Base-by-base conservation (phyloP, 2,797 vertebrate species). In the Galagoides demidoff region DNA sequence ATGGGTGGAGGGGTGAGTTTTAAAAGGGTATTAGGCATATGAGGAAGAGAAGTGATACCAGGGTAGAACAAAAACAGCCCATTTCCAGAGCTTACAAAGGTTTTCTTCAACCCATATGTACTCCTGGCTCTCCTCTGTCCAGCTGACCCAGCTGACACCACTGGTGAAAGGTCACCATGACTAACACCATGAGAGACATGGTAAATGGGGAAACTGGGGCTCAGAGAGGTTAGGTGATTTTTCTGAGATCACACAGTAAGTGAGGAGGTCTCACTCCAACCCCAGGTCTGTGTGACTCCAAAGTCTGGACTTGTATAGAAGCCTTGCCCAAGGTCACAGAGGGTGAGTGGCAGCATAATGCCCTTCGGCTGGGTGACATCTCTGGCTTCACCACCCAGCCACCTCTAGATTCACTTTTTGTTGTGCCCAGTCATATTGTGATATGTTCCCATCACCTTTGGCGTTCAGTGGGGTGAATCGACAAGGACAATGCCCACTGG, bases 31-130 rank as follows among this genome's bases (percentile, higher is more conserved):
- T n/a, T 39, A 63, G 57, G 55, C 29, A 49, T 61, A 52, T 11
- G 2, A 74, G 66, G 74, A 76, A 89, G 9, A 87, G 63, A 82
- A 59, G 81, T 52, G 71, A 49, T 6, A 52, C 14, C 49, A 14
- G 7, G 13, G 34, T 29, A 55, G 64, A 7, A 16, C 8, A 19
- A 81, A 89, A 37, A 68, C 10, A 79, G 39, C 29, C 76, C 49
- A 23, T 49, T 20, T 57, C 73, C 17, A 6, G 59, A 89, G 61
- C 45, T 68, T 59, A 52, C 34, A 31, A 57, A 31, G 37, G 37
- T 68, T 39, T 39, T 68, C 20, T 17, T 23, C 19, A 0, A 34
- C 68, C 22, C 4, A 0, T 59, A 57, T 0, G 0, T 34, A 22
- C 22, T 37, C 89, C 74, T 85, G 61, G 49, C 25, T 25, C 22